phyloP scores from a whole-genome alignment of 2,888 invertebrate genomes.

The Hypomecis atomaria region DNA sequence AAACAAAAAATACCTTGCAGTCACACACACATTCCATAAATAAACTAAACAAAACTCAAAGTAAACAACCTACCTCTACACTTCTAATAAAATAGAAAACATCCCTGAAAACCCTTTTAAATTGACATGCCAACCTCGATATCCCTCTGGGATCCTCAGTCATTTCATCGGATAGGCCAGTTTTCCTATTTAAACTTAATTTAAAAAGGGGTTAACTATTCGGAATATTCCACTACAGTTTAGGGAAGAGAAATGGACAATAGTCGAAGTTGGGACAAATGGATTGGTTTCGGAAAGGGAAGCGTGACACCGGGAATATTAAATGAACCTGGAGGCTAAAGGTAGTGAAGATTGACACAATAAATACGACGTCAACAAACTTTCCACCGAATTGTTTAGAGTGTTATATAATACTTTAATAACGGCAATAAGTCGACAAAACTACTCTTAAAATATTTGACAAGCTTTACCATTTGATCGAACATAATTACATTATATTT shows the following conservation, averaged over 20 bases:
- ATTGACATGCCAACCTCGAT: slow-evolving; percentile 30
- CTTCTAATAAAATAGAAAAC: slow-evolving; percentile 23
- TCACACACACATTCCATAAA: not conserved
- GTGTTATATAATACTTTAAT: not conserved
- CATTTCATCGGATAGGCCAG: slow-evolving; percentile 27
- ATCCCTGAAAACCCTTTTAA: slow-evolving; percentile 29
- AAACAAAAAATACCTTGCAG: not conserved
- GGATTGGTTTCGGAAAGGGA: slow-evolving; percentile 23
- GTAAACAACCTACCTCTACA: slow-evolving; percentile 11
- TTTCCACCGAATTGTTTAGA: slow-evolving; percentile 14
- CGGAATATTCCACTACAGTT: slow-evolving; percentile 26
- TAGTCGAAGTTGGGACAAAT: slow-evolving; percentile 25
- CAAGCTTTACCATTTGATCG: too few species aligned
- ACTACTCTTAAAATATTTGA: too few species aligned
- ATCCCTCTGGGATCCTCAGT: slow-evolving; percentile 30
- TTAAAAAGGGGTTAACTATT: slow-evolving; percentile 32
- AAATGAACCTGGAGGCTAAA: slow-evolving; percentile 18
- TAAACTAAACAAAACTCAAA: slow-evolving; percentile 1
- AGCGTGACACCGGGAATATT: slow-evolving; percentile 27
- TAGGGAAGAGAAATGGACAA: slow-evolving; percentile 24
- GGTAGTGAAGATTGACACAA: slow-evolving; percentile 26
- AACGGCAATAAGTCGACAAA: too few species aligned
- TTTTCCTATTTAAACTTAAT: slow-evolving; percentile 32
- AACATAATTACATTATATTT: too few species aligned
- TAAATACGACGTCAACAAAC: slow-evolving; percentile 15